Conservation (phyloP, 2,113 vertebrate species). For the Oriolus oriolus region DNA sequence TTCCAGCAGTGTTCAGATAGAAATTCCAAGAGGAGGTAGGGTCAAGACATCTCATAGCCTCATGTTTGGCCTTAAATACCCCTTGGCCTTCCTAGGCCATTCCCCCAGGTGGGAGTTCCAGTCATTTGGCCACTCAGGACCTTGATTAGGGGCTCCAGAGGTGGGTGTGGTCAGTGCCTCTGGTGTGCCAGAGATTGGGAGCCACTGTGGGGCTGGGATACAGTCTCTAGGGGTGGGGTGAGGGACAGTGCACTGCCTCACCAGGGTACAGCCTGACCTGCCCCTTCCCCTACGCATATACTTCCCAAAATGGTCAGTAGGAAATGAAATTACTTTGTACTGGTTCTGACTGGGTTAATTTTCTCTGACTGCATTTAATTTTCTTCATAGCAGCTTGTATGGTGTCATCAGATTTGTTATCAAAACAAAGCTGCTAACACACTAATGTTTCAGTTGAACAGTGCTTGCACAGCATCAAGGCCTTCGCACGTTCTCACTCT, state of each 20-base stretch:
- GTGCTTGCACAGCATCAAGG: background rate
- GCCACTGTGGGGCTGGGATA: background rate
- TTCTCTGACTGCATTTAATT: background rate
- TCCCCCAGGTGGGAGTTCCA: background rate
- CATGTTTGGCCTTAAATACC: background rate
- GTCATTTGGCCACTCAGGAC: background rate
- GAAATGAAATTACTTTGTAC: background rate
- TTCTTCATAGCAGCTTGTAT: background rate
- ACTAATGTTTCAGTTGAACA: background rate
- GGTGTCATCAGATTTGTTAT: background rate
- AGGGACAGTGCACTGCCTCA: rapidly evolving
- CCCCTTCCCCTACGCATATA: background rate
- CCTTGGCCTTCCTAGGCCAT: background rate
- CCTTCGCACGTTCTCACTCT: background rate
- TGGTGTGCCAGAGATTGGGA: background rate
- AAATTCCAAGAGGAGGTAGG: background rate
- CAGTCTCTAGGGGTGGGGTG: too few species aligned
- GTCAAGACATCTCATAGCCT: background rate
- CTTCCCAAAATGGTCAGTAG: background rate
- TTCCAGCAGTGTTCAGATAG: background rate
- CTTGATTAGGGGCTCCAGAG: background rate
- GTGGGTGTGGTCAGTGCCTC: background rate
- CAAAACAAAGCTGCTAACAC: background rate
- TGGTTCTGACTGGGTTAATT: background rate
- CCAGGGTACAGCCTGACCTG: background rate